Evolutionary conservation across 1,140 invertebrate species (phyloP).

Genomic region (Drosophila chauvacae): DNA sequence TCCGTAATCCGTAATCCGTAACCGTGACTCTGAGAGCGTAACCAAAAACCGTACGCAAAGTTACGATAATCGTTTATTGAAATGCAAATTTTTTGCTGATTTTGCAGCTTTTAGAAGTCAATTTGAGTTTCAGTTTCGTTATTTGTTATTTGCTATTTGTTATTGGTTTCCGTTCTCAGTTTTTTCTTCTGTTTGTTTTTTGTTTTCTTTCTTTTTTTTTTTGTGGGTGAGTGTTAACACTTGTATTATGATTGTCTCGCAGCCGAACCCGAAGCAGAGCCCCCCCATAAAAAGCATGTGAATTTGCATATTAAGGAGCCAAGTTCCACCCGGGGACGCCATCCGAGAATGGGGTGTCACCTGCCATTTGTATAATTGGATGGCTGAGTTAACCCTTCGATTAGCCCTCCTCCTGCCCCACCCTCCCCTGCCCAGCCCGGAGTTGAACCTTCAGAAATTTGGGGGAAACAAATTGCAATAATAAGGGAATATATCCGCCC

Average conservation of each 20-base stretch:
- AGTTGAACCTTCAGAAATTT: conserved; percentile 62
- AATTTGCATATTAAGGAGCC: conserved; percentile 72
- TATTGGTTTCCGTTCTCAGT: conserved; percentile 7
- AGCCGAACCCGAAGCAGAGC: not conserved
- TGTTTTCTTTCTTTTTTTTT: not conserved
- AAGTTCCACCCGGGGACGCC: conserved; percentile 11
- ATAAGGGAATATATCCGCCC: not conserved
- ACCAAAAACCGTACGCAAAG: conserved; percentile 81
- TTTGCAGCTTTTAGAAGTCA: conserved; percentile 82
- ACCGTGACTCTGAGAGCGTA: conserved; percentile 59
- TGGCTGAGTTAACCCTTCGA: conserved; percentile 20
- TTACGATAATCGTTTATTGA: conserved; percentile 83
- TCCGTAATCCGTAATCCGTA: conserved; percentile 47
- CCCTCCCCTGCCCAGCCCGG: not conserved
- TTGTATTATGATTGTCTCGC: conserved; percentile 54
- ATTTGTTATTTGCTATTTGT: conserved; percentile 20
- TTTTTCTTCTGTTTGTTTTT: not conserved
- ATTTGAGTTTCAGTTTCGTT: conserved; percentile 61
- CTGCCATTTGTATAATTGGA: conserved; percentile 48
- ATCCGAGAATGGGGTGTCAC: conserved; percentile 19
- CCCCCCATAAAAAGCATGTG: conserved; percentile 55
- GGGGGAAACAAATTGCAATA: not conserved
- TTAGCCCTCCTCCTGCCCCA: conserved; percentile 25
- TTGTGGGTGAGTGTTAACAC: conserved; percentile 50
- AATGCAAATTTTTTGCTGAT: conserved; percentile 83